Conservation (phyloP, 2,888 invertebrate species). For the Morpho achilles region DNA sequence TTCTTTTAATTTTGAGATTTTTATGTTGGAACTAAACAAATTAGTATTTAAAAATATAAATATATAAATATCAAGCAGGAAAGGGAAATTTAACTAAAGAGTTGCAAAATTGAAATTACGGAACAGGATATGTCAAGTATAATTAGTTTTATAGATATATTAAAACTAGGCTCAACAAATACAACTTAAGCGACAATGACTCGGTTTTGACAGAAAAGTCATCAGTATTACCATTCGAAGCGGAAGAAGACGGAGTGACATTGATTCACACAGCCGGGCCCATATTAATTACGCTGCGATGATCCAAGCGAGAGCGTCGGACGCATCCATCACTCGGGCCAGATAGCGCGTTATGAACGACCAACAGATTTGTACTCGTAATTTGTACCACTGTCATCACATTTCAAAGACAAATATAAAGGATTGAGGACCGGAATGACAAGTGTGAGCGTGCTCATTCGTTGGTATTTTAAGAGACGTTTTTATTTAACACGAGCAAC, state of each 20-base stretch:
- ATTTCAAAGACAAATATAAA: conserved; percentile 80
- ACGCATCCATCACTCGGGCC: conserved; percentile 68
- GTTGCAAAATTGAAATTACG: no score
- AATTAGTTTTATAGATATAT: neutral
- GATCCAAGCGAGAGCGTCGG: conserved; percentile 51
- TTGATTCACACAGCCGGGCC: conserved; percentile 63
- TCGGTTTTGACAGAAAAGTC: conserved; percentile 49
- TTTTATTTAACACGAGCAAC: conserved; percentile 77
- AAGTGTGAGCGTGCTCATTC: conserved; percentile 72
- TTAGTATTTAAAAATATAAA: no score
- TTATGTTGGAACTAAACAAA: no score
- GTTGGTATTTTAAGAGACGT: conserved; percentile 74
- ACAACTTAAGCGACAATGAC: conserved; percentile 7
- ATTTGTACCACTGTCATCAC: conserved; percentile 80
- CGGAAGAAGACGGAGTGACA: conserved; percentile 68
- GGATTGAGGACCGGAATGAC: conserved; percentile 76
- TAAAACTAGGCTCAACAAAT: neutral
- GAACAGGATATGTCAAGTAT: no score
- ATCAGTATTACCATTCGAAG: conserved; percentile 57
- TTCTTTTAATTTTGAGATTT: neutral
- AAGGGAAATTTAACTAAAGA: no score
- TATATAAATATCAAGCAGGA: no score
- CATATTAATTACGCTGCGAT: conserved; percentile 73
- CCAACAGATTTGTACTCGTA: conserved; percentile 76
- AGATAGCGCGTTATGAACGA: conserved; percentile 75